Evolutionary conservation across 2,888 invertebrate genomes (phyloP), one percentile per base, ranked within the genome.

Genomic region (Dryadula phaetusa): DNA sequence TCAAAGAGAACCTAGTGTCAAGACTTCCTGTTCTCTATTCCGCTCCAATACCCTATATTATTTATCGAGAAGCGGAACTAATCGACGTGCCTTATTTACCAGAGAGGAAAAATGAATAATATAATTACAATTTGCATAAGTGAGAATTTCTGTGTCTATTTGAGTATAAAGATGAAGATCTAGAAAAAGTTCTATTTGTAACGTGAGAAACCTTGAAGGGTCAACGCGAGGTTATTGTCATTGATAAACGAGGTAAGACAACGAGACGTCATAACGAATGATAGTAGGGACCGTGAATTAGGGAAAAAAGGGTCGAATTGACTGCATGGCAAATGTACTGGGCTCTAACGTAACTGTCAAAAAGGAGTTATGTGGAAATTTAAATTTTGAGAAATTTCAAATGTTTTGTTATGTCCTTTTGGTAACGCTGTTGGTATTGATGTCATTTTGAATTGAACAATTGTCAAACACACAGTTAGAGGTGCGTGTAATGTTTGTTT

Each of bases 181-280:
- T 14, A 54, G 22, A 37, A 22, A 20, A 54, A 37, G 7, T 10
- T 12, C 56, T 56, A 56, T 56, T 40, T 40, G 25, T 40, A 56
- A 56, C 28, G 3, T 4, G 22, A 56, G 22, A 37, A 40, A 14
- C 37, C 22, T 14, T 40, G 56, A 56, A 40, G 56, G 56, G 56
- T 56, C 56, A 40, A 40, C 40, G 56, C 40, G 22, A 40, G 40
- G 56, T 37, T 56, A 56, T 56, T 56, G 40, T 56, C 56, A 56
- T 40, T 56, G 56, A 56, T 56, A 56, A 56, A 56, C 40, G 56
- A 56, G 56, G 22, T 56, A 56, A 25, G 22, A 56, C 22, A 56
- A 56, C 25, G 56, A 56, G 56, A 40, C 22, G 40, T 56, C 40
- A 40, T 56, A 56, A 40, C 56, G 56, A 40, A 56, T 56, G 56